Percentiles rank a stretch among this genome's conserved stretches.
These are phyloP conservation scores for Chromoteleia sp. DNA, from an alignment of 2,888 invertebrate genomes.

Conservation along the genomic window DNA sequence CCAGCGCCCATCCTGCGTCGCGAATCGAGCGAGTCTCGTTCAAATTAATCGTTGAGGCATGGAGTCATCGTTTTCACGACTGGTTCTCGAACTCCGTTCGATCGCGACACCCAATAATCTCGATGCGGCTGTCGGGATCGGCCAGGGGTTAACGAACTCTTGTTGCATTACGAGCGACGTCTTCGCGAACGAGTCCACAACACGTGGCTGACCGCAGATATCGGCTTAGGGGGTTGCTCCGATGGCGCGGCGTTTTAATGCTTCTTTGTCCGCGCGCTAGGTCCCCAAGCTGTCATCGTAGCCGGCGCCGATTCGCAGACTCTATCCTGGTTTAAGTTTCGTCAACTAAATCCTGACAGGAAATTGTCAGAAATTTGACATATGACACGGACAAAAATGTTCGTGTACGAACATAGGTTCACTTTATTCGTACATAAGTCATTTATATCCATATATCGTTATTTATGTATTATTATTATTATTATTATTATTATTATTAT, in stretches of 20 bases:
- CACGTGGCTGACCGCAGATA: constrained; percentile 69
- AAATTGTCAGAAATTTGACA: constrained; percentile 1
- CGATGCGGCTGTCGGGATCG: constrained; percentile 71
- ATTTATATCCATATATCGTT: no score
- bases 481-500: no score
- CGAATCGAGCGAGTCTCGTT: constrained; percentile 62
- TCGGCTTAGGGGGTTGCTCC: constrained; percentile 68
- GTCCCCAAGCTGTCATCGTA: constrained; percentile 54
- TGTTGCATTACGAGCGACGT: constrained; percentile 65
- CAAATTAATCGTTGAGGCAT: constrained; percentile 66
- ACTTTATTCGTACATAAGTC: no score
- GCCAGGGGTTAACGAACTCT: constrained; percentile 72
- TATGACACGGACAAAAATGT: neutral
- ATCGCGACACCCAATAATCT: constrained; percentile 73
- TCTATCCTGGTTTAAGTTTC: constrained; percentile 5
- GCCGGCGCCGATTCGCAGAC: constrained; percentile 12
- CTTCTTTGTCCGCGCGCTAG: constrained; percentile 54
- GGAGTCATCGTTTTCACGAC: constrained; percentile 70
- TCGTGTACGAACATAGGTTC: no score
- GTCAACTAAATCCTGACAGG: neutral
- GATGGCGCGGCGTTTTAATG: constrained; percentile 68
- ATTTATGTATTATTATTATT: no score
- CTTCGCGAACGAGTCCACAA: constrained; percentile 63
- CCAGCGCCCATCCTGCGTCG: constrained; percentile 54
- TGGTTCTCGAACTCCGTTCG: constrained; percentile 69